Percentiles rank a stretch among this genome's conserved stretches.
phyloP scores from a whole-genome alignment of 2,797 vertebrate species.

The Cetoscarus ocellatus region DNA sequence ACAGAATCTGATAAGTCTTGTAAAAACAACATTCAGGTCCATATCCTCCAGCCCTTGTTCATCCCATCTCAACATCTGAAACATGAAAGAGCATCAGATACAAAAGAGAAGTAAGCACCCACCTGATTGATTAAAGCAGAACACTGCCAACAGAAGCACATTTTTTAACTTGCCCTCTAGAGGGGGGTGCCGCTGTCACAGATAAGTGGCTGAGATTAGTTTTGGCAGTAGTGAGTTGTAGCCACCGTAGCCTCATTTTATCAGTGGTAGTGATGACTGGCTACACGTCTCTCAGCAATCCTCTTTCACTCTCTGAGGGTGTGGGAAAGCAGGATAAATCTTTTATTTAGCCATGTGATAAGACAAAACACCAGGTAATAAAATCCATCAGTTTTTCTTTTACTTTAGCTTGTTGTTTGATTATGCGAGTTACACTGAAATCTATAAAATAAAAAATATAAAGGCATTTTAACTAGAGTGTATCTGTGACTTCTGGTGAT shows the following conservation, averaged over 20 bases:
- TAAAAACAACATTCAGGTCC: too few relatives aligned
- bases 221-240: conserved; percentile 45
- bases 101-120: conserved; percentile 42
- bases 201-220: conserved; percentile 61
- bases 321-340: conserved; percentile 23
- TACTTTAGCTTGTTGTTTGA: background rate
- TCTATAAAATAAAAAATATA: too few relatives aligned
- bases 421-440: background rate
- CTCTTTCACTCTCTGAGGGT: conserved; percentile 36
- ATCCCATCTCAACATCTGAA: conserved; percentile 24
- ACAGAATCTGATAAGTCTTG: too few relatives aligned
- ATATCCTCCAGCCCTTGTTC: background rate
- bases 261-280: conserved; percentile 50
- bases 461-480: too few relatives aligned
- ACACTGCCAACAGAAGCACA: conserved; percentile 19
- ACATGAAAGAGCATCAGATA: conserved; percentile 33
- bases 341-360: conserved; percentile 41
- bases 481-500: too few relatives aligned
- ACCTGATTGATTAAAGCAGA: conserved; percentile 41
- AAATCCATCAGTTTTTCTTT: conserved; percentile 7
- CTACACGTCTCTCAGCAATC: conserved; percentile 53
- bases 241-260: conserved; percentile 56
- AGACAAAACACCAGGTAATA: conserved; percentile 38
- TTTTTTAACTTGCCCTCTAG: conserved; percentile 28
- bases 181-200: conserved; percentile 54